Conservation (phyloP, 2,113 vertebrate species). For the Tiliqua scincoides region DNA sequence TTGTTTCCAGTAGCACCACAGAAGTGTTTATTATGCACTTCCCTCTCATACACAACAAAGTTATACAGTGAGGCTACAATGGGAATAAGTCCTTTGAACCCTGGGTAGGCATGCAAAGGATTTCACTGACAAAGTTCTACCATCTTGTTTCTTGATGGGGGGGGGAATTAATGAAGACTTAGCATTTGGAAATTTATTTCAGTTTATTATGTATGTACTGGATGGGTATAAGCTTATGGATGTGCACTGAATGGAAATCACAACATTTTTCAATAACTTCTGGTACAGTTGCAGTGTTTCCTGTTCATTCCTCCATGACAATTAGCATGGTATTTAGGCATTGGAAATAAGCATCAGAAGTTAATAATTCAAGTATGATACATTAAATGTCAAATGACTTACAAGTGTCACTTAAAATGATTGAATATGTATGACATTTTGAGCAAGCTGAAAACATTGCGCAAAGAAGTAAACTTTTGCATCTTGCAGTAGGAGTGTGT, state of each 20-base stretch:
- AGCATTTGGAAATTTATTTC: no score
- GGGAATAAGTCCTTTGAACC: no score
- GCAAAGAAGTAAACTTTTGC: slow-evolving; percentile 64
- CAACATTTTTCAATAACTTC: background rate
- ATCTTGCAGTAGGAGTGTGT: slow-evolving; percentile 58
- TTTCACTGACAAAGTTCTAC: no score
- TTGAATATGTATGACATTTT: slow-evolving; percentile 81
- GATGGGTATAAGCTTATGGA: no score
- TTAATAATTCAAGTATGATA: slow-evolving; percentile 79
- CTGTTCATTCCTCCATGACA: slow-evolving; percentile 62
- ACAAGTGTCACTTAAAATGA: slow-evolving; percentile 79
- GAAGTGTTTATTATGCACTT: no score
- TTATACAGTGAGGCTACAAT: background rate
- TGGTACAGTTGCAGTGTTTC: slow-evolving; percentile 15
- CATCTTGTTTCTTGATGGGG: no score
- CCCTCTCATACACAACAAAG: background rate
- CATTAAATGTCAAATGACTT: slow-evolving; percentile 82
- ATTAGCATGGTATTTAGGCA: slow-evolving; percentile 73
- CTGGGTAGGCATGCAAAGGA: background rate
- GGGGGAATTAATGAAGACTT: no score
- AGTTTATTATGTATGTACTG: no score
- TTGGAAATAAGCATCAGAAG: slow-evolving; percentile 75
- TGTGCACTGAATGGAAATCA: background rate
- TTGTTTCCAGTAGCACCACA: background rate
- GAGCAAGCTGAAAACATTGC: slow-evolving; percentile 73